Conservation (phyloP, 2,888 invertebrate genomes). For the Thyatira batis region DNA sequence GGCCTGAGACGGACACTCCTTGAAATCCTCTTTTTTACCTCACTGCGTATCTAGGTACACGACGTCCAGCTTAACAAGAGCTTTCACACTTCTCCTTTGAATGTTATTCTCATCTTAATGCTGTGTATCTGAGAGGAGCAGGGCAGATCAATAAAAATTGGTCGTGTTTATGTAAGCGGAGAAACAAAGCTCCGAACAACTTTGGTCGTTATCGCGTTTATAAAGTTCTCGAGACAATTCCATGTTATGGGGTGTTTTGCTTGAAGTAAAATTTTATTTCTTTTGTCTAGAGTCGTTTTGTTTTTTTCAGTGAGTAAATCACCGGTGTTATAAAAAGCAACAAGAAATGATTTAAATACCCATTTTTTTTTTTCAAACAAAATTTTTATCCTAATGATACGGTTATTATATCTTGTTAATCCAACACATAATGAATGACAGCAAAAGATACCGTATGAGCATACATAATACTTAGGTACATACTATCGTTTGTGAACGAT, state of each 20-base stretch:
- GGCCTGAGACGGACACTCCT: constrained; percentile 76
- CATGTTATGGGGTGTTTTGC: constrained; percentile 81
- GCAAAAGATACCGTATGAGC: too few species aligned
- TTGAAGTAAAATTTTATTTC: constrained; percentile 77
- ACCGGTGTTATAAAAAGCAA: constrained; percentile 11
- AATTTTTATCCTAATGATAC: too few species aligned
- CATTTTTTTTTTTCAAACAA: too few species aligned
- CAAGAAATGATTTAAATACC: too few species aligned
- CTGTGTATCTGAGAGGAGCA: constrained; percentile 16
- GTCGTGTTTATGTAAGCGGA: constrained; percentile 72
- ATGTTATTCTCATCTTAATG: constrained; percentile 20
- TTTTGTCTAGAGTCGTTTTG: constrained; percentile 66
- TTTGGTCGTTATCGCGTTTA: constrained; percentile 81
- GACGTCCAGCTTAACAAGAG: constrained; percentile 57
- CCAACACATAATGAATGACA: constrained; percentile 6
- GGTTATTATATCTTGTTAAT: too few species aligned
- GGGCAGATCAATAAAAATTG: constrained; percentile 43
- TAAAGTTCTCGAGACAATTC: constrained; percentile 80
- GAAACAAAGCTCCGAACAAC: constrained; percentile 78
- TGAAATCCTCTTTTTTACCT: constrained; percentile 79
- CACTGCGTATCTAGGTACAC: constrained; percentile 70
- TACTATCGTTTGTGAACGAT: constrained; percentile 11
- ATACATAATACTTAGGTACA: too few species aligned
- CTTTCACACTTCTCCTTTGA: constrained; percentile 44
- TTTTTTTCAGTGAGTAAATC: constrained; percentile 49